Percentiles rank a stretch among this genome's conserved stretches.
Evolutionary conservation across 2,113 vertebrate species (phyloP).

Genomic region (Myrmecophaga tridactyla): DNA sequence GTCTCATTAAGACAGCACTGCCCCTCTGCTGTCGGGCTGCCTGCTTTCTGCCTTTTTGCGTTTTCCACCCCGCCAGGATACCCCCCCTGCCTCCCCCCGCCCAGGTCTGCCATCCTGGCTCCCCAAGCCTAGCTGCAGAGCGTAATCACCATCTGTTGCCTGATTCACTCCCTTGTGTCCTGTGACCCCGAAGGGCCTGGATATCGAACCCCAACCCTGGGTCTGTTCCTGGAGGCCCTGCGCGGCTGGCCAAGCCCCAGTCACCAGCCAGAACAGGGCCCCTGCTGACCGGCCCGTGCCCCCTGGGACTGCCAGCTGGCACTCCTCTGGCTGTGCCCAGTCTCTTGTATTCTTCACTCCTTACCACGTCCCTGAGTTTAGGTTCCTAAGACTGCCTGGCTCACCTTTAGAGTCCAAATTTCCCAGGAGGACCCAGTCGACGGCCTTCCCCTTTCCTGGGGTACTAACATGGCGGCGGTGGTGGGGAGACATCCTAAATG

Average conservation of each 20-base stretch:
- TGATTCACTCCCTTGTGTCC: too few species aligned
- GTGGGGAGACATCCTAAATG: not conserved
- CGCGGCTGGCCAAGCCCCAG: too few species aligned
- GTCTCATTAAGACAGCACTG: not conserved
- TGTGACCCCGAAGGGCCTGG: too few species aligned
- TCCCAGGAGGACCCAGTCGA: too few species aligned
- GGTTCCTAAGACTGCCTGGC: not conserved
- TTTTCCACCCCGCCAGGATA: not conserved
- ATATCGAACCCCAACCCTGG: too few species aligned
- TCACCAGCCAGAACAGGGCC: not conserved
- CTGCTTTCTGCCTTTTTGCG: not conserved
- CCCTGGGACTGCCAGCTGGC: not conserved
- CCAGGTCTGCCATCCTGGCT: too few species aligned
- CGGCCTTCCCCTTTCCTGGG: fast-evolving
- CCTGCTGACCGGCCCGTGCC: too few species aligned
- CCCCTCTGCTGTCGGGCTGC: fast-evolving
- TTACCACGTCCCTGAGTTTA: not conserved
- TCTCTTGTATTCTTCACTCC: fast-evolving
- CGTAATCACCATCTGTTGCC: conserved; percentile 47
- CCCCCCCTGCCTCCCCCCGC: not conserved
- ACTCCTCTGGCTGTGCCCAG: too few species aligned
- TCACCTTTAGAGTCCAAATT: not conserved
- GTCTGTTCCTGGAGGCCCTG: not conserved
- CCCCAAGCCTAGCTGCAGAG: not conserved
- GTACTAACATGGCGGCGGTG: fast-evolving